Evolutionary conservation across 2,888 invertebrate genomes (phyloP), one percentile per base, ranked within the genome.

Genomic region (Lathronympha strigana): DNA sequence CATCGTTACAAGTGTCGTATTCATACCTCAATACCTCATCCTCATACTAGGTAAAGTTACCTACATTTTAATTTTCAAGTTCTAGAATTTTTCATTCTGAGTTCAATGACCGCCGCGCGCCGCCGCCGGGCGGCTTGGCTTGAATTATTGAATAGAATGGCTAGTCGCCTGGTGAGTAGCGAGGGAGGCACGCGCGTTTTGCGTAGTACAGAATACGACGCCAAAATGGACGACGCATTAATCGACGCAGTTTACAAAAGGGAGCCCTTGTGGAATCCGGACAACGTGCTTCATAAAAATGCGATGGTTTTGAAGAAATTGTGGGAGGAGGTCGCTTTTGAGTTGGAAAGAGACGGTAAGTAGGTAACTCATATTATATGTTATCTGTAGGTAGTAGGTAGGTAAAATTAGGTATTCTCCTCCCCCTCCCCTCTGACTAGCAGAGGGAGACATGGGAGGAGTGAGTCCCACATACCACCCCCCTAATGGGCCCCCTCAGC

Each of bases 271-370:
- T 50, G 50, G 28, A 50, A 50, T 15, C 50, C 50, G 11, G 50
- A 50, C 28, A 50, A 17, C 28, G 28, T 17, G 1, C 28, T 50
- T 28, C 50, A 50, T 17, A 50, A 50, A 28, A 50, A 50, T 28
- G 50, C 28, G 17, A 15, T 50, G 2, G 50, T 50, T 13, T 28
- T 50, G 50, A 50, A 50, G 50, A 50, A 50, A 50, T 17, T 50
- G 17, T 50, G 50, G 50, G 50, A 50, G 4, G 50, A 50, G 4
- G 50, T 50, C 9, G 50, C 50, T 11, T 50, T 17, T 17, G 50
- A 50, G 4, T 31, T 50, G 15, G 28, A 50, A 28, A 50, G 50
- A 28, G 50, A 50, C 28, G 53, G 53, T 36, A 13, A 13, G 53
- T 36, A 51, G 4, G 4, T 28, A 36, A n/a, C 36, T 4, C 36